Conservation (phyloP, 1,140 invertebrate species). For the Microplitis demolitor region DNA sequence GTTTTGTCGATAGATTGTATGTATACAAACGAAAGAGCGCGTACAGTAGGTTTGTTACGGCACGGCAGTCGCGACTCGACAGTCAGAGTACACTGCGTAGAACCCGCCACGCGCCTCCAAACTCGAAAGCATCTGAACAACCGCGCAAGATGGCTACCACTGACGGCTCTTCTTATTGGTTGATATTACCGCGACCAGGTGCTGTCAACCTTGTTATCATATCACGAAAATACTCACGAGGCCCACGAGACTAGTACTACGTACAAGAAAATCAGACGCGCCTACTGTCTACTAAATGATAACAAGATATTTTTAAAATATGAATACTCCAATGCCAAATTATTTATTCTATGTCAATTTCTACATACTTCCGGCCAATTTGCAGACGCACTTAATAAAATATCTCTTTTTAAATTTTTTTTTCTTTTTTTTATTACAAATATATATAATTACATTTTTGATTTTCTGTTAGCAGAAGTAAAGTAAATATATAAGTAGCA, state of each 20-base stretch:
- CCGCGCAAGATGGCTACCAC: conserved; percentile 54
- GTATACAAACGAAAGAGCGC: background rate
- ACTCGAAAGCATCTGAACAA: conserved; percentile 35
- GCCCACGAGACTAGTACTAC: too few relatives aligned
- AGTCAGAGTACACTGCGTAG: conserved; percentile 47
- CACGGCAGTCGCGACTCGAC: conserved; percentile 45
- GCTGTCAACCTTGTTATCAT: conserved; percentile 42
- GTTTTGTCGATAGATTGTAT: too few relatives aligned
- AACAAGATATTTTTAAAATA: background rate
- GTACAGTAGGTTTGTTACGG: background rate
- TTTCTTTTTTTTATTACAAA: too few relatives aligned
- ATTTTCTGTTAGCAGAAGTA: too few relatives aligned
- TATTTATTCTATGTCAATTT: too few relatives aligned
- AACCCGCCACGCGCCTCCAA: conserved; percentile 51
- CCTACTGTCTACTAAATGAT: background rate
- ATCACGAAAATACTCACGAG: background rate
- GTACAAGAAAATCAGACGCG: too few relatives aligned
- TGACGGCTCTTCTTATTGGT: conserved; percentile 40
- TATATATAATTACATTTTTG: too few relatives aligned
- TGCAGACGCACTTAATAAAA: too few relatives aligned
- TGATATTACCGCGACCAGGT: conserved; percentile 24
- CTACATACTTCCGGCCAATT: too few relatives aligned
- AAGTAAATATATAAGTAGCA: too few relatives aligned
- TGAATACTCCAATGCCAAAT: too few relatives aligned
- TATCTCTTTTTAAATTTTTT: too few relatives aligned